Conservation (phyloP, 2,888 invertebrate species). For the Iphiclides podalirius region DNA sequence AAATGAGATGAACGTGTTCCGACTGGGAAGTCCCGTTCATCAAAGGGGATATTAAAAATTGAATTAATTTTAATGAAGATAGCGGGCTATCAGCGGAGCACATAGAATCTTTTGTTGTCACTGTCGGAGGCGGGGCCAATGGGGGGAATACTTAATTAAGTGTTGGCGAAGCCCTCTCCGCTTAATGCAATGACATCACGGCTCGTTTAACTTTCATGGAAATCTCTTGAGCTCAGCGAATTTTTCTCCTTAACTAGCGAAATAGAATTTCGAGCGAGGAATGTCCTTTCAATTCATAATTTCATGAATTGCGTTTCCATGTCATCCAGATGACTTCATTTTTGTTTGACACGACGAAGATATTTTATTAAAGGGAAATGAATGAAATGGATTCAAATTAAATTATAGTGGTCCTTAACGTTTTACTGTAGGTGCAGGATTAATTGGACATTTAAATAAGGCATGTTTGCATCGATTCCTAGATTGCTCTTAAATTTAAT, state of each 20-base stretch:
- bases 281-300: conserved; percentile 15
- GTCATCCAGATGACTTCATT: no score
- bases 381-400: no score
- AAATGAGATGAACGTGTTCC: conserved; percentile 49
- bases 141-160: conserved; percentile 77
- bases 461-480: no score
- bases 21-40: conserved; percentile 33
- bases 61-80: conserved; percentile 68
- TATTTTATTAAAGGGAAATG: no score
- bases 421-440: no score
- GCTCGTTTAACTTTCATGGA: conserved; percentile 78
- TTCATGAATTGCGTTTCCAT: conserved; percentile 21
- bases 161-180: conserved; percentile 71
- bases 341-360: no score
- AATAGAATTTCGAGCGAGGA: conserved; percentile 48
- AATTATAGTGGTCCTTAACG: no score
- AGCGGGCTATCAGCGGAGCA: conserved; percentile 48
- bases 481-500: no score
- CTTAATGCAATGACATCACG: conserved; percentile 77
- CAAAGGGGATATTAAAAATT: conserved; percentile 58
- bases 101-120: conserved; percentile 71
- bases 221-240: conserved; percentile 73
- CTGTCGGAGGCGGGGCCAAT: conserved; percentile 48
- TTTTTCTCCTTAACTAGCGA: conserved; percentile 60
- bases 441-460: no score